Percentiles rank a stretch among this genome's conserved stretches.
Conservation (phyloP, 2,113 vertebrate genomes). For the Rhinolophus sinicus region DNA sequence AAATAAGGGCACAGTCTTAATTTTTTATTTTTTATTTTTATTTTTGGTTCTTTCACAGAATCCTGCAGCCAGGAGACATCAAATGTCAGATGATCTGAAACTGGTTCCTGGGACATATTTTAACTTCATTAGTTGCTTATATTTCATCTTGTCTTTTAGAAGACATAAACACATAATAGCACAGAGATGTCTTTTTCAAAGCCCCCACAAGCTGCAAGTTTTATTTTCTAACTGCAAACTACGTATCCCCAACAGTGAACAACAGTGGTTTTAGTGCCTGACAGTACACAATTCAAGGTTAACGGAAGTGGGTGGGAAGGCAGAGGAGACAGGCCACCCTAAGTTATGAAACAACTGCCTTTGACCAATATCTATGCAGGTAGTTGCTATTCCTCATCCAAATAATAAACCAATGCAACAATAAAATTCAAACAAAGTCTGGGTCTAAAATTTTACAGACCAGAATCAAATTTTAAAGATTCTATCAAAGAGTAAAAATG, state of each 20-base stretch:
- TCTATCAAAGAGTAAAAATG: background rate
- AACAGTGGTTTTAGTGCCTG: background rate
- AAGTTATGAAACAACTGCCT: background rate
- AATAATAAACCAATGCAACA: background rate
- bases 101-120: background rate
- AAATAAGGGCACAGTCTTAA: background rate
- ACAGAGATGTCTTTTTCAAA: conserved; percentile 19
- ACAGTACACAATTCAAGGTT: background rate
- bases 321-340: background rate
- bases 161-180: background rate
- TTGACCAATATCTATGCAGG: background rate
- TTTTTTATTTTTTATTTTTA: background rate
- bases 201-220: background rate
- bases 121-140: conserved; percentile 4
- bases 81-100: background rate
- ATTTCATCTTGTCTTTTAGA: background rate
- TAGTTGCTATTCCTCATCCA: background rate
- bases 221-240: conserved; percentile 24
- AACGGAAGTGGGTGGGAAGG: background rate
- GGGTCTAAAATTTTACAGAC: background rate
- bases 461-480: background rate
- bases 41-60: background rate
- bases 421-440: background rate
- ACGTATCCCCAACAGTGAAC: background rate
- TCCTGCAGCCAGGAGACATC: background rate